Conservation (phyloP, 1,140 invertebrate genomes). For the Nymphalis io region DNA sequence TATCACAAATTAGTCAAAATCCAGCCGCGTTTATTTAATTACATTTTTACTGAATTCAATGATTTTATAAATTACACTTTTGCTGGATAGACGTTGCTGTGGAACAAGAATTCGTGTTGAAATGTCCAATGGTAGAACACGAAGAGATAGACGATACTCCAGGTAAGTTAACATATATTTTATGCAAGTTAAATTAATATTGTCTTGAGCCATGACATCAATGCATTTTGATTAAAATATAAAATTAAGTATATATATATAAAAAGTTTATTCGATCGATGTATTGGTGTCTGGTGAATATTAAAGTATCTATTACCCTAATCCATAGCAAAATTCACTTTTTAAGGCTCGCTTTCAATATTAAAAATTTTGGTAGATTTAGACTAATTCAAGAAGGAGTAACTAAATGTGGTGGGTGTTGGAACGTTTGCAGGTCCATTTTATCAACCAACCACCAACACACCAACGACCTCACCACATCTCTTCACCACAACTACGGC, state of each 20-base stretch:
- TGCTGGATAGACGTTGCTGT: slow-evolving; percentile 86
- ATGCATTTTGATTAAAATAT: slow-evolving; percentile 32
- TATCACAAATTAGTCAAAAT: neutral
- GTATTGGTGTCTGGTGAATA: neutral
- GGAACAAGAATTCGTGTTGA: slow-evolving; percentile 91
- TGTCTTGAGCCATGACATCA: slow-evolving; percentile 20
- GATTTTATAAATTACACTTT: neutral
- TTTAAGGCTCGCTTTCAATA: slow-evolving; percentile 20
- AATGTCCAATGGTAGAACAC: slow-evolving; percentile 92
- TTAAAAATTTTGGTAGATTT: slow-evolving; percentile 23
- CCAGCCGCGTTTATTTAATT: neutral
- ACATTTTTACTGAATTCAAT: neutral
- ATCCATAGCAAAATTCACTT: slow-evolving; percentile 16
- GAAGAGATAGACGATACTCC: slow-evolving; percentile 83
- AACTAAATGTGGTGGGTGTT: slow-evolving; percentile 80
- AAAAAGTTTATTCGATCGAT: neutral
- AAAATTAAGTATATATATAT: slow-evolving; percentile 1
- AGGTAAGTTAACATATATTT: slow-evolving; percentile 61
- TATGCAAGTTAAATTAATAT: slow-evolving; percentile 16
- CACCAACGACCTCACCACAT: slow-evolving; percentile 78
- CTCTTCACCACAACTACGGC: slow-evolving; percentile 77
- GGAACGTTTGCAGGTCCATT: slow-evolving; percentile 80
- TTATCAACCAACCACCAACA: slow-evolving; percentile 80
- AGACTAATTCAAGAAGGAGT: slow-evolving; percentile 48
- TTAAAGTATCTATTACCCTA: slow-evolving; percentile 5